Percentiles rank a stretch among this genome's conserved stretches.
Evolutionary conservation across 2,888 invertebrate species (phyloP).

Genomic region (Lypha dubia): DNA sequence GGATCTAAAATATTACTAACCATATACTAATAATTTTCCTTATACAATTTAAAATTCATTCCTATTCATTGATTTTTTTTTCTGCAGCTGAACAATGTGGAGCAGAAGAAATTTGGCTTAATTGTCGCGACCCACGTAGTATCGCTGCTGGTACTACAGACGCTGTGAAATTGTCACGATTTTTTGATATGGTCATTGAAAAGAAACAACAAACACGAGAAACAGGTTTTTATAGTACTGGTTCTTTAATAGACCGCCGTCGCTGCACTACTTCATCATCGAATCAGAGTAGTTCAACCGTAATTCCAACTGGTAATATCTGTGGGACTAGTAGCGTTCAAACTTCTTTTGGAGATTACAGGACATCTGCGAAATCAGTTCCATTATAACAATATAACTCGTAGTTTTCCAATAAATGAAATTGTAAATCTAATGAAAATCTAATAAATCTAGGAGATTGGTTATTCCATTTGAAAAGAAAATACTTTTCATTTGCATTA

Average conservation of each 20-base stretch:
- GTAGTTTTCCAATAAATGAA: slow-evolving; percentile 44
- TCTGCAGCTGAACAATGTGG: slow-evolving; percentile 95
- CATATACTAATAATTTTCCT: neutral
- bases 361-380: slow-evolving; percentile 2
- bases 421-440: too few relatives aligned
- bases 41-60: neutral
- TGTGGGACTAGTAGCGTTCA: neutral
- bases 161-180: slow-evolving; percentile 95
- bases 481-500: too few relatives aligned
- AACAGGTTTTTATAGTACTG: slow-evolving; percentile 71
- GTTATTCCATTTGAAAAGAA: too few relatives aligned
- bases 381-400: slow-evolving; percentile 41
- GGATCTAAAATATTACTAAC: neutral
- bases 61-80: neutral
- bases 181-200: slow-evolving; percentile 92
- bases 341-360: slow-evolving; percentile 2
- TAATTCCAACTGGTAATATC: slow-evolving; percentile 23
- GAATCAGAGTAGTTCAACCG: slow-evolving; percentile 19
- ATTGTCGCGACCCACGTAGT: slow-evolving; percentile 89
- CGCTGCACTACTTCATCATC: slow-evolving; percentile 64
- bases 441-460: too few relatives aligned
- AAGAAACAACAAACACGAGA: slow-evolving; percentile 79
- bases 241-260: slow-evolving; percentile 59
- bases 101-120: slow-evolving; percentile 96
- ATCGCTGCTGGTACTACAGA: slow-evolving; percentile 97